These are phyloP conservation scores for Kryphioiulus occultus DNA, from an alignment of 2,888 invertebrate genomes.

Conservation along the genomic window DNA sequence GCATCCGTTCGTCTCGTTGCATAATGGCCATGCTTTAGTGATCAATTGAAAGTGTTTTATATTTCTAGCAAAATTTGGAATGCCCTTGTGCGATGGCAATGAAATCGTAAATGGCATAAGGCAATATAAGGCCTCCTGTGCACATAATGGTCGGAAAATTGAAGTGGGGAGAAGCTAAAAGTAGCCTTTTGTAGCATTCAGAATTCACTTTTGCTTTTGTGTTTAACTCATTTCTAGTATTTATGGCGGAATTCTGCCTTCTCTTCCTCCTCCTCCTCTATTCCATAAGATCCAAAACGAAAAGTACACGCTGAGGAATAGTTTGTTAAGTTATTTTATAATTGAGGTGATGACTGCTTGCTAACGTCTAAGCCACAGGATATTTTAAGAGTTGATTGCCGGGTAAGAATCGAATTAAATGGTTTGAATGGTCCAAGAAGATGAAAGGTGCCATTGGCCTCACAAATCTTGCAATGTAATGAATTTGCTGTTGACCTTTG, in stretches of 20 bases:
- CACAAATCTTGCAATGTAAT: conserved; percentile 31
- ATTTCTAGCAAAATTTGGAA: not conserved
- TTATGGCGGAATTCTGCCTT: conserved; percentile 24
- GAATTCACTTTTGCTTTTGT: conserved; percentile 31
- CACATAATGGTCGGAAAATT: conserved; percentile 21
- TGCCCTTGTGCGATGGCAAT: conserved; percentile 2
- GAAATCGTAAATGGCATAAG: not conserved
- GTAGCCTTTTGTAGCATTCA: conserved; percentile 31
- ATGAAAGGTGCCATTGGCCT: conserved; percentile 31
- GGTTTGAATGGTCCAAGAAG: not conserved
- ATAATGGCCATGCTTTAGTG: not conserved
- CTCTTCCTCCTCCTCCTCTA: conserved; percentile 11
- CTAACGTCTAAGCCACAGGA: conserved; percentile 21
- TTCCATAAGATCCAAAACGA: not conserved
- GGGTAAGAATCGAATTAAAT: conserved; percentile 31
- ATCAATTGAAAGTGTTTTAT: conserved; percentile 4
- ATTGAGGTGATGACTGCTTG: conserved; percentile 25
- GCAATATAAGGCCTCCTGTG: not conserved
- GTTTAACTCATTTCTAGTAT: conserved; percentile 31
- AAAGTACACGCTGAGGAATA: conserved; percentile 1
- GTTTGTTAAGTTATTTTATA: conserved; percentile 33
- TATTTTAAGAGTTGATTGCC: conserved; percentile 27
- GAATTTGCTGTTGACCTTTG: conserved; percentile 20
- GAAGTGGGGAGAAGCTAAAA: conserved; percentile 35
- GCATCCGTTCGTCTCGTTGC: not conserved